Evolutionary conservation across 1,140 invertebrate species (phyloP).

Genomic region (Drosophila novamexicana): DNA sequence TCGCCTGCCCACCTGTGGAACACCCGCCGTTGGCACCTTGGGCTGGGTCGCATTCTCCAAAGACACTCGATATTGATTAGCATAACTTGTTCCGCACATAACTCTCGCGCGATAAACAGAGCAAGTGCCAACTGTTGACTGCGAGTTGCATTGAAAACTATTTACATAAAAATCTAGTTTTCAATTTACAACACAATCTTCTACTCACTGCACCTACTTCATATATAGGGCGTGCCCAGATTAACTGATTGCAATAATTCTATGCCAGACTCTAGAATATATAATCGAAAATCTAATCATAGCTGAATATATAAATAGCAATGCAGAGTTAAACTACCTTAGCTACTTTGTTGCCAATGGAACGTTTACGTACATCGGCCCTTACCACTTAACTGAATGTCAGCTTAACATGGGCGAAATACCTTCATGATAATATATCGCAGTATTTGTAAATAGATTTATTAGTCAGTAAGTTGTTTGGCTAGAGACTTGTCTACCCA

Average conservation of each 20-base stretch:
- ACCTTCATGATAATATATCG: background rate
- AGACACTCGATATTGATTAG: constrained; percentile 46
- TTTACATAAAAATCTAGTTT: constrained; percentile 70
- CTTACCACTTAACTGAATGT: background rate
- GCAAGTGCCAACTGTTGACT: constrained; percentile 12
- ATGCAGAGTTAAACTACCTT: constrained; percentile 18
- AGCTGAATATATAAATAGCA: background rate
- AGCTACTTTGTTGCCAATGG: constrained; percentile 16
- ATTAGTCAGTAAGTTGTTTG: background rate
- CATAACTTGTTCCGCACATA: constrained; percentile 62
- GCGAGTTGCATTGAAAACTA: constrained; percentile 52
- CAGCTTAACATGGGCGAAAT: constrained; percentile 3
- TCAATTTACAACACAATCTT: constrained; percentile 1
- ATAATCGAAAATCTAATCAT: constrained; percentile 2
- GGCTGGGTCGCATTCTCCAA: constrained; percentile 52
- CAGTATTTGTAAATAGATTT: background rate
- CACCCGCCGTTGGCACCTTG: constrained; percentile 55
- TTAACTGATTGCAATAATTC: constrained; percentile 26
- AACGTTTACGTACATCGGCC: background rate
- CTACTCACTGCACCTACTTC: constrained; percentile 12
- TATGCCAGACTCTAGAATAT: constrained; percentile 1
- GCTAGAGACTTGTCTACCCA: background rate
- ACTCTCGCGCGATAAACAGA: constrained; percentile 26
- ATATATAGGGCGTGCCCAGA: constrained; percentile 22
- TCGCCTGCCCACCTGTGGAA: constrained; percentile 58